Percentiles rank a stretch among this genome's conserved stretches.
Evolutionary conservation across 2,888 invertebrate genomes (phyloP).

Genomic region (Gisinianus flammeolus): DNA sequence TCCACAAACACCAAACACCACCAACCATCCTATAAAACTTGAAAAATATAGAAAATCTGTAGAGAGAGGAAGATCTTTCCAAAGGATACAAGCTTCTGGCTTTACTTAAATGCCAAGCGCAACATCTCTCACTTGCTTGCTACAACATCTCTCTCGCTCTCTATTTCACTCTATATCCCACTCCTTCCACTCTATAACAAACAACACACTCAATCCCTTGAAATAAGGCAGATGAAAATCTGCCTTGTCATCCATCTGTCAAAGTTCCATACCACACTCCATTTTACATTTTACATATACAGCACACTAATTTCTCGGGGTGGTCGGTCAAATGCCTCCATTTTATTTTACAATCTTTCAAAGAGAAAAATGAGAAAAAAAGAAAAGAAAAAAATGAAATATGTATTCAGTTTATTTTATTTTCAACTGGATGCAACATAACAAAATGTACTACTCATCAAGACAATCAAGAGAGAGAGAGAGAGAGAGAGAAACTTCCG

Average conservation of each 20-base stretch:
- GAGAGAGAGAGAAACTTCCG: background rate
- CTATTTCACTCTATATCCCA: background rate
- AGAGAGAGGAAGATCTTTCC: too few species aligned
- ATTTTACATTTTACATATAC: background rate
- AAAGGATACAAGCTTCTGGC: constrained; percentile 25
- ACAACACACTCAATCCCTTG: background rate
- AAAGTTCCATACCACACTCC: background rate
- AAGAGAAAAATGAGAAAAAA: background rate
- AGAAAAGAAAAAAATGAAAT: background rate
- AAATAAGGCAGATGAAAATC: constrained; percentile 28
- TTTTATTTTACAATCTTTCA: background rate
- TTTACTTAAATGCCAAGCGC: constrained; percentile 30
- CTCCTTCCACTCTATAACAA: background rate
- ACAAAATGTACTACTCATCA: background rate
- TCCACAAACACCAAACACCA: background rate
- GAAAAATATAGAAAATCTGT: too few species aligned
- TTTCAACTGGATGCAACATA: background rate
- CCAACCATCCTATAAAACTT: constrained; percentile 22
- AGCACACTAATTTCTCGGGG: background rate
- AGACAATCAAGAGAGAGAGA: constrained; percentile 1
- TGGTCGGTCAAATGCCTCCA: background rate
- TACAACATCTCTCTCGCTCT: background rate
- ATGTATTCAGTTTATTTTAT: background rate
- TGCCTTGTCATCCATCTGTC: constrained; percentile 30
- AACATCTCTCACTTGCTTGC: constrained; percentile 2